Evolutionary conservation across 2,797 vertebrate species (phyloP).

Genomic region (Cuculus canorus): DNA sequence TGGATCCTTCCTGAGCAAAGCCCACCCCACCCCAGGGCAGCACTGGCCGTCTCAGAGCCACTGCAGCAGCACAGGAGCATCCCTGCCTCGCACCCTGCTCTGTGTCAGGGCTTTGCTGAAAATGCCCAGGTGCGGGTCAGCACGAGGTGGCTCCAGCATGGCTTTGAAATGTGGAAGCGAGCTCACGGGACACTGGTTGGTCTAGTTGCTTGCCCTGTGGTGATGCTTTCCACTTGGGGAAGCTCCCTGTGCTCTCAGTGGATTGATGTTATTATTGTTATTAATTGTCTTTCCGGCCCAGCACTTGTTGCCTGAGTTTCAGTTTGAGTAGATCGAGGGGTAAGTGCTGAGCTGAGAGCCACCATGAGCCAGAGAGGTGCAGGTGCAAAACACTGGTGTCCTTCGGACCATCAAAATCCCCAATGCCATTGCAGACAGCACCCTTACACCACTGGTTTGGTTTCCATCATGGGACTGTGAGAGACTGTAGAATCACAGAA

Average conservation of each 20-base stretch:
- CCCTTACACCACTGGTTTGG: accelerated
- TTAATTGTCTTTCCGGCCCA: not conserved
- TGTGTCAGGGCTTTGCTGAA: accelerated
- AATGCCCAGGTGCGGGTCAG: not conserved
- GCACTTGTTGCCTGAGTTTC: not conserved
- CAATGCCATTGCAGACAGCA: accelerated
- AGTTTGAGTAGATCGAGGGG: not conserved
- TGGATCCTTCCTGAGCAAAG: not conserved
- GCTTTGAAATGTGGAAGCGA: not conserved
- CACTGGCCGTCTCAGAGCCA: not conserved
- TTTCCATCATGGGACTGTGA: accelerated
- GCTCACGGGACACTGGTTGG: not conserved
- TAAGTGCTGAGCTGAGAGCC: accelerated
- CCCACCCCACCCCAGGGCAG: not conserved
- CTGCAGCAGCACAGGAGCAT: accelerated
- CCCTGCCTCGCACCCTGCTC: accelerated
- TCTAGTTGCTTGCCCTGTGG: not conserved
- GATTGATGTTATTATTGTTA: not conserved
- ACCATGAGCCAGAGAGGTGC: not conserved
- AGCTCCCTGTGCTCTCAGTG: not conserved
- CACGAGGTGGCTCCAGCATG: accelerated
- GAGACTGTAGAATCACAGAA: too few species aligned
- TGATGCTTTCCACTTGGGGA: not conserved
- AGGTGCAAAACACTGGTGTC: accelerated
- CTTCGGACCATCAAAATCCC: not conserved